Base-by-base conservation (phyloP, 2,113 vertebrate species). In the Etia nguti region DNA sequence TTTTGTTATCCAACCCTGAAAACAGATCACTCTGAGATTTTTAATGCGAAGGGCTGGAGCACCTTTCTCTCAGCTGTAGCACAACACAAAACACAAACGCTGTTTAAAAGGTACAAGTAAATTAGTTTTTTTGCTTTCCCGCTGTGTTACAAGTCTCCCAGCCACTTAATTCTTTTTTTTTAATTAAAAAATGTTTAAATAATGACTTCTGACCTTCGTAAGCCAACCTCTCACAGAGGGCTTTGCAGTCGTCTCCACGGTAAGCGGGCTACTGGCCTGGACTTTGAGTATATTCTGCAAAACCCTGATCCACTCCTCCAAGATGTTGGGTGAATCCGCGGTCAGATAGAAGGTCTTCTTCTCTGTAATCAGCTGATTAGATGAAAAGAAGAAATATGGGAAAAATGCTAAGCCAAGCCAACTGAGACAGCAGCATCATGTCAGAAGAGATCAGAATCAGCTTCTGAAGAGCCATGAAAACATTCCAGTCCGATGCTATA, bases 261-360 rank as follows among this genome's bases (percentile, higher is more conserved):
- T 70, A 26, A 96, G 85, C 0, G 94, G 93, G 79, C 95, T 93
- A 31, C 96, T 96, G 87, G 96, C 97, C 91, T 98, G 97, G 57
- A 98, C 97, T 88, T 96, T 97, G 77, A 98, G 96, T 8, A 98
- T 94, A 83, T 96, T 98, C 94, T 98, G 97, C 5, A 98, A 96
- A 81, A 98, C 97, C 75, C 96, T 92, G 96, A 98, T 97, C 97
- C 98, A 98, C 89, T 98, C 98, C 89, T 98, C 98, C 92, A 98
- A 94, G 90, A 98, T 97, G 92, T 96, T 98, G 70, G 97, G 97
- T 18, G 98, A 98, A 87, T 98, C 98, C 6, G 97, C 97, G 24
- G 97, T 97, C 93, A 98, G 92, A 92, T 96, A 98, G 91, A 97
- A 97, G 1, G 96, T 98, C 96, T 97, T 97, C 93, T 97, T 98